Percentiles rank a stretch among this genome's conserved stretches.
Conservation (phyloP, 2,113 vertebrate species). For the Scomber japonicus region DNA sequence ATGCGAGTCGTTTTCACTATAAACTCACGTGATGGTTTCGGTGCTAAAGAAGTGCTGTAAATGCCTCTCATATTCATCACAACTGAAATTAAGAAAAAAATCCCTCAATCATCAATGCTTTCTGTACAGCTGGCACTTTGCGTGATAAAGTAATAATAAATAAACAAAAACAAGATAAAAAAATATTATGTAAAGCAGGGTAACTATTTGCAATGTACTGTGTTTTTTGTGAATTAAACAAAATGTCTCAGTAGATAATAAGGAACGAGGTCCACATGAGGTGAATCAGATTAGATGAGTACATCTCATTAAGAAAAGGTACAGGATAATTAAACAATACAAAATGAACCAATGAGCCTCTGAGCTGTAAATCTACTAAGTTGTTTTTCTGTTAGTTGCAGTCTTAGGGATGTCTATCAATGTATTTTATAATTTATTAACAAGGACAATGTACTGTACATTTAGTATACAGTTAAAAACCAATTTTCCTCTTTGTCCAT, state of each 20-base stretch:
- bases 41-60: neutral
- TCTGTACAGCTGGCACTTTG: neutral
- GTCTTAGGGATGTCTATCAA: too few species aligned
- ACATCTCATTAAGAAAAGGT: constrained; percentile 21
- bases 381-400: too few species aligned
- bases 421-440: too few species aligned
- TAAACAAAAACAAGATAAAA: neutral
- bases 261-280: neutral
- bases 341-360: neutral
- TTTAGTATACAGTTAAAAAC: too few species aligned
- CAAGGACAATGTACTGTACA: too few species aligned
- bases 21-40: neutral
- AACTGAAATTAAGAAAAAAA: too few species aligned
- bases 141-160: neutral
- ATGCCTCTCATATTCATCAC: neutral
- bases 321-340: constrained; percentile 5
- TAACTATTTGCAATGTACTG: neutral
- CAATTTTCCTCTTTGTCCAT: too few species aligned
- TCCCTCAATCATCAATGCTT: neutral
- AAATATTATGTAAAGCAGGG: neutral
- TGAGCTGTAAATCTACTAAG: neutral
- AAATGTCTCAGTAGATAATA: neutral
- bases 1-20: neutral
- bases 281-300: constrained; percentile 22
- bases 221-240: neutral